phyloP scores from a whole-genome alignment of 2,113 vertebrate species.

The Brienomyrus brachyistius region DNA sequence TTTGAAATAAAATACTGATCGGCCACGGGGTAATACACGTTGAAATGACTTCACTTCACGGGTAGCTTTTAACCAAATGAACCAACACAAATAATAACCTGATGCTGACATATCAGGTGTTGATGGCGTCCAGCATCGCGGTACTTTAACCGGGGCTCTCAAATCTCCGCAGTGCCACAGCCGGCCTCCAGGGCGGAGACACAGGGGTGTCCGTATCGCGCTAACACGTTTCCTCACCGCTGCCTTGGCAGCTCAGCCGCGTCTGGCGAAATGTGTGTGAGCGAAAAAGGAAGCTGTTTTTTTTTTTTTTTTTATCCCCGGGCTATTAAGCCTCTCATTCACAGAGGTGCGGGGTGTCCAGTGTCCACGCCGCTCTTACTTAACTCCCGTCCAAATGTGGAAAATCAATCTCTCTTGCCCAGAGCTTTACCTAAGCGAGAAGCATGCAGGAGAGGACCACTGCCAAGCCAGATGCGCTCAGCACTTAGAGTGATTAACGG shows the following conservation, averaged over 20 bases:
- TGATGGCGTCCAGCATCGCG: background rate
- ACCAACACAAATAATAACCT: background rate
- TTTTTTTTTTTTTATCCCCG: background rate
- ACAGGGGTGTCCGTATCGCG: background rate
- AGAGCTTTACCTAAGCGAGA: conserved; percentile 16
- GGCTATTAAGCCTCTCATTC: background rate
- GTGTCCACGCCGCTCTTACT: background rate
- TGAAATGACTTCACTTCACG: background rate
- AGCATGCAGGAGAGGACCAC: background rate
- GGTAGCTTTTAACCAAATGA: background rate
- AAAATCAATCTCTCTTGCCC: conserved; percentile 5
- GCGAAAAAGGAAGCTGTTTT: background rate
- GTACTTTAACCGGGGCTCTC: background rate
- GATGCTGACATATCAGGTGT: background rate
- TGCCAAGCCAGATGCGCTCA: conserved; percentile 21
- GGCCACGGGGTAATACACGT: too few relatives aligned
- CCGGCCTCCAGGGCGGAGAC: background rate
- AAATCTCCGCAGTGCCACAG: background rate
- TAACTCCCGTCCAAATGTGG: conserved; percentile 11
- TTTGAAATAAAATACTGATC: background rate
- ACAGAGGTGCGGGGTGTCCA: background rate
- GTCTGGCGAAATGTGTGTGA: background rate
- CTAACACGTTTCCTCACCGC: background rate
- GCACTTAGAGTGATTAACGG: conserved; percentile 15
- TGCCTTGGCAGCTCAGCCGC: background rate